Conservation (phyloP, 2,888 invertebrate genomes). For the Xestia xanthographa region DNA sequence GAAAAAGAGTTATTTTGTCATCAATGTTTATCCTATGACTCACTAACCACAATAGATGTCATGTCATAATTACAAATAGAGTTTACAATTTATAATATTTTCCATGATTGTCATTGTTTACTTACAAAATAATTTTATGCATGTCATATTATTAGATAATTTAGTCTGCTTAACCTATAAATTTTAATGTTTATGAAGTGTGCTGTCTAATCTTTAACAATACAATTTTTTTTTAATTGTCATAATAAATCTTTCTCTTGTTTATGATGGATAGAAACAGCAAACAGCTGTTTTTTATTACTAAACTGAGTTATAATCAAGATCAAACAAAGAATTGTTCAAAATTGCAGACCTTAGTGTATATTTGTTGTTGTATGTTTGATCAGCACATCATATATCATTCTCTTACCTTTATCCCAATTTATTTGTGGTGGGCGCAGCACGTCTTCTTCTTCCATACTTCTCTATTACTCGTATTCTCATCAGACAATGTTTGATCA, state of each 20-base stretch:
- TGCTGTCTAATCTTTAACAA: neutral
- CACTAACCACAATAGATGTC: constrained; percentile 1
- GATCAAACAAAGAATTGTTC: neutral
- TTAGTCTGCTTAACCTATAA: neutral
- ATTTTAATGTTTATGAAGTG: neutral
- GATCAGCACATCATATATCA: too few relatives aligned
- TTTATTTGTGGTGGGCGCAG: too few relatives aligned
- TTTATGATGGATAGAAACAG: neutral
- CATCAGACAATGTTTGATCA: neutral
- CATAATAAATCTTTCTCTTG: neutral
- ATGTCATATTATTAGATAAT: neutral
- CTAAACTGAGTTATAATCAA: neutral
- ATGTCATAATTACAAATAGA: constrained; percentile 22
- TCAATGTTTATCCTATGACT: constrained; percentile 13
- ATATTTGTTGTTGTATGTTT: neutral
- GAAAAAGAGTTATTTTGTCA: neutral
- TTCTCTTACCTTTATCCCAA: too few relatives aligned
- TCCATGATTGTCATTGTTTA: constrained; percentile 2
- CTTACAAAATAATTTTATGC: neutral
- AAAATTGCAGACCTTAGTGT: neutral
- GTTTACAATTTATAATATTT: constrained; percentile 1
- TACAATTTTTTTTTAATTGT: too few relatives aligned
- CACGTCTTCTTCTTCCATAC: too few relatives aligned
- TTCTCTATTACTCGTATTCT: too few relatives aligned
- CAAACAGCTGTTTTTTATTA: neutral